Evolutionary conservation across 2,113 vertebrate species (phyloP), one percentile per base, ranked within the genome.

Genomic region (Peromyscus californicus): DNA sequence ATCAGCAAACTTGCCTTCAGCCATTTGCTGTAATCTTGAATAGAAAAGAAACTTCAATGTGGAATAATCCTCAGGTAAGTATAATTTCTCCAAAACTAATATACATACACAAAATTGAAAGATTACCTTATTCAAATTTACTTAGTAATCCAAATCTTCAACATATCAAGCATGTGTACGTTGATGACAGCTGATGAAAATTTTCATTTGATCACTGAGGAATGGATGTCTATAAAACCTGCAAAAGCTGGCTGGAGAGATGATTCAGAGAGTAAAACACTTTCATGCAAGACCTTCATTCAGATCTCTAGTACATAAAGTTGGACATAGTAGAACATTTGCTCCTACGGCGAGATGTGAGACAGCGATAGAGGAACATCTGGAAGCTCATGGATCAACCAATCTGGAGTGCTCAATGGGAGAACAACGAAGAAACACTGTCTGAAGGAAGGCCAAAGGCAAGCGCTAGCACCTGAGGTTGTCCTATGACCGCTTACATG

Each of bases 11-110:
- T 78, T 96, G 36, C 74, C 45, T 93, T 96, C 31, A 63, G 83
- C 84, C 74, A 70, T 97, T 97, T 88, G 57, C 2, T 39, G 91
- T 75, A 72, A 96, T 42, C 42, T 93, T 90, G 75, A 96, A 61
- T 80, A 80, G 75, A 91, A 96, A 93, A 48, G 45, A 95, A 88
- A 95, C 29, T 80, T 96, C 54, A 80, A 70, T 15, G 48, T 87
- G 26, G 57, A 93, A 70, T 93, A 74, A 90, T 70, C 26, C 16
- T 87, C 72, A 79, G 48, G 74, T 78, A 24, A 92, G 79, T 83
- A 91, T 36, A 91, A 87, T 90, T 91, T 93, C 33, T 85, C 97
- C 74, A 94, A 79, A 89, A 42, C 11, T 45, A 88, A 88, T 51
- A 76, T 4, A 39, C 19, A 48, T 24, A 82, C 11, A 76, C 54